These are phyloP conservation scores for Sebastes minor DNA, from an alignment of 2,797 vertebrate species.

Conservation along the genomic window DNA sequence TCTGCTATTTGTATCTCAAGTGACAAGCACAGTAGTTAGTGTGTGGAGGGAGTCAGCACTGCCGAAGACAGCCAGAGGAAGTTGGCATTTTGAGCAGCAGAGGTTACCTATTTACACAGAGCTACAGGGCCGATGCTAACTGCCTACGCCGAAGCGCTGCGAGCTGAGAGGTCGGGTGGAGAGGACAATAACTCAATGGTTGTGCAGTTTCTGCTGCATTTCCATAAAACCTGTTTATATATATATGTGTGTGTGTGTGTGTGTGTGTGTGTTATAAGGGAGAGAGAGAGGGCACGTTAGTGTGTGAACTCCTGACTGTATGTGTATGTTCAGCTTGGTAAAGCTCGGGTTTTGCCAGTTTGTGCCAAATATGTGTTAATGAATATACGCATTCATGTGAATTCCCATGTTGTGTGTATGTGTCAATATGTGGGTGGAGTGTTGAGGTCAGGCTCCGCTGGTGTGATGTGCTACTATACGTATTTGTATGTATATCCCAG, in stretches of 20 bases:
- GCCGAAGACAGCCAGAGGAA: slow-evolving; percentile 61
- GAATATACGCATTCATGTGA: slow-evolving; percentile 9
- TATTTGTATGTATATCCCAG: slow-evolving; percentile 14
- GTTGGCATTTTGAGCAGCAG: slow-evolving; percentile 70
- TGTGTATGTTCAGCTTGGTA: slow-evolving; percentile 11
- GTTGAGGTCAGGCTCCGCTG: slow-evolving; percentile 16
- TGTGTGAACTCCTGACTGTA: slow-evolving; percentile 6
- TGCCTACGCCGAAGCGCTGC: slow-evolving; percentile 59
- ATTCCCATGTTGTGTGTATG: slow-evolving; percentile 4
- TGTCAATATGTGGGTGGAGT: slow-evolving; percentile 44
- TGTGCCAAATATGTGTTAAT: slow-evolving; percentile 27
- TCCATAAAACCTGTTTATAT: slow-evolving; percentile 55
- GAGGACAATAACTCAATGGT: slow-evolving; percentile 68
- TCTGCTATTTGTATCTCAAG: slow-evolving; percentile 49
- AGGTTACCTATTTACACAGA: slow-evolving; percentile 71
- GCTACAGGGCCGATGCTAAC: slow-evolving; percentile 60
- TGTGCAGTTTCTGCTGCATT: slow-evolving; percentile 53
- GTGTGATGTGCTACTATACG: slow-evolving; percentile 2
- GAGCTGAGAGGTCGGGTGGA: slow-evolving; percentile 59
- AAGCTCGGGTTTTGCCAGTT: slow-evolving; percentile 10
- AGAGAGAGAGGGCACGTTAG: neutral
- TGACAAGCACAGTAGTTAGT: slow-evolving; percentile 54
- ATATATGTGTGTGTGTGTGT: neutral
- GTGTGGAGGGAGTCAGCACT: slow-evolving; percentile 48
- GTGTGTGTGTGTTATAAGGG: neutral